Evolutionary conservation across 2,113 vertebrate genomes (phyloP).

Genomic region (Pterocles burchelli): DNA sequence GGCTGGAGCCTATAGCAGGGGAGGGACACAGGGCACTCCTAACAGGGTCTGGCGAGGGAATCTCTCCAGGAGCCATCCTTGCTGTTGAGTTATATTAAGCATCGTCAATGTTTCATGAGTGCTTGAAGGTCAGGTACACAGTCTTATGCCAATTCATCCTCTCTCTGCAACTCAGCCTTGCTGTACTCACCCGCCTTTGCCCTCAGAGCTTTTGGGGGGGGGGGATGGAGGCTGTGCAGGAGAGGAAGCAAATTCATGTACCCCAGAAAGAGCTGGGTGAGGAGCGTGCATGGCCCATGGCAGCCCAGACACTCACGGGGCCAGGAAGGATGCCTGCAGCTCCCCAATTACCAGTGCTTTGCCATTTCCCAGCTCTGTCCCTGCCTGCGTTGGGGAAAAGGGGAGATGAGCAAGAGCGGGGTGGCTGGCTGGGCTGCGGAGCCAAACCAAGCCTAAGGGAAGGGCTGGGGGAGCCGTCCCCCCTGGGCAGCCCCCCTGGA

Average conservation of each 20-base stretch:
- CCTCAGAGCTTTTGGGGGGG: not conserved
- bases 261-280: not conserved
- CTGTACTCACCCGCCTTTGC: not conserved
- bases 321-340: not conserved
- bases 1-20: not conserved
- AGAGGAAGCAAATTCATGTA: not conserved
- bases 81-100: conserved; percentile 59
- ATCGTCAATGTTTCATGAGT: conserved; percentile 66
- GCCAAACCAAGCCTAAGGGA: not conserved
- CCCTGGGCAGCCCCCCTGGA: not conserved
- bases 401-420: not conserved
- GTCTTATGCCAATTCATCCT: conserved; percentile 24
- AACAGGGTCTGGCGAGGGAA: not conserved
- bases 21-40: accelerated
- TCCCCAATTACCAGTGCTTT: not conserved
- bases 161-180: not conserved
- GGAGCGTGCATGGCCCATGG: accelerated
- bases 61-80: not conserved
- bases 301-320: accelerated
- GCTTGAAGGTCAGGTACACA: conserved; percentile 64
- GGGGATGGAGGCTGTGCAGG: not conserved
- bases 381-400: not conserved
- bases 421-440: accelerated
- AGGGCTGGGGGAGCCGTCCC: not conserved
- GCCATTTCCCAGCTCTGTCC: not conserved